Base-by-base conservation (phyloP, 92 coral and sea anemone genomes). In the Siderastrea radians region DNA sequence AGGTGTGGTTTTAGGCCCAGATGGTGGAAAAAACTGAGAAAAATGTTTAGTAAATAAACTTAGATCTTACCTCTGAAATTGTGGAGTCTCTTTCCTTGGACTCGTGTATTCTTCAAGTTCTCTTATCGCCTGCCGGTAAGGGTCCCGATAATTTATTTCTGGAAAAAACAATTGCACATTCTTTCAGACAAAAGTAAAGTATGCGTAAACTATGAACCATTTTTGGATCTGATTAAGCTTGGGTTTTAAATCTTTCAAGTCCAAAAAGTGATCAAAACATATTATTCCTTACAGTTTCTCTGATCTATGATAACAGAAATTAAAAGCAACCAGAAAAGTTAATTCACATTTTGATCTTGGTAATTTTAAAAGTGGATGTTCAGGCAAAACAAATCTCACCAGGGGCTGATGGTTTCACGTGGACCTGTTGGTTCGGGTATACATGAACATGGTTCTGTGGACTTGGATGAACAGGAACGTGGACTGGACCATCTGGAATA, bases 401-500 rank as follows among this genome's bases (percentile, higher is more conserved):
- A 5, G 87, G 87, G 38, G 87, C 87, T 0, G 79, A 74, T 74
- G 79, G 87, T 45, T 84, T 65, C 10, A 73, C 43, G 11, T 49
- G 61, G n/a, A 74, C 74, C 62, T 84, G 87, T 13, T 73, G 70
- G 82, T 68, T 81, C 46, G 96, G 91, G 67, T 87, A 80, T 52
- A 74, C 91, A 72, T 84, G 81, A 8, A 73, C 43, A 16, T 49
- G 61, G n/a, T 62, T 84, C 62, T 84, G 87, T 13, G 80, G 70
- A 85, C 74, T 81, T 51, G 96, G 91, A 72, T 87, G 75, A 59
- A 74, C 91, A 72, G 94, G 81, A 77, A 93, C 96, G 58, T 82
- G 91, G 71, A 94, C 91, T 46, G 95, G 95, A 49, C 93, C 92
- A 78, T 91, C 93, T 55, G 98, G 98, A 86, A 93, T 86, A 75